A percentile compares a stretch with the other conserved stretches of the same genome.
These are phyloP conservation scores for Nannospalax galili DNA, from an alignment of 2,113 vertebrate genomes.

Conservation along the genomic window DNA sequence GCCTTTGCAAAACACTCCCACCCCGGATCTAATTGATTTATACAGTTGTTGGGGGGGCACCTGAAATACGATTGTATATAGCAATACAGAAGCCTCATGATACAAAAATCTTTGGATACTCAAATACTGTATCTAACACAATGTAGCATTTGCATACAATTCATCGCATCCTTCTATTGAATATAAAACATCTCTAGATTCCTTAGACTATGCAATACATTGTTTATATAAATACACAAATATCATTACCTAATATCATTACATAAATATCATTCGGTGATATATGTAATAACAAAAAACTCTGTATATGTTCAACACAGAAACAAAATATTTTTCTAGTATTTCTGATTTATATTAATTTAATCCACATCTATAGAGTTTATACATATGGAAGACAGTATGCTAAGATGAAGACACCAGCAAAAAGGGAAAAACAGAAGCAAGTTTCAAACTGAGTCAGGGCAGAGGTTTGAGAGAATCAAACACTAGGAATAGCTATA, in stretches of 20 bases:
- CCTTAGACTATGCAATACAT: not conserved
- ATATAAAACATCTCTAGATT: not conserved
- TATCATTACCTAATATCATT: no score
- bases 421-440: not conserved
- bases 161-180: not conserved
- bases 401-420: not conserved
- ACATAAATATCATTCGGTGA: no score
- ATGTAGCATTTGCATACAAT: not conserved
- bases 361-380: not conserved
- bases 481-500: not conserved
- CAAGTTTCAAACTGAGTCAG: not conserved
- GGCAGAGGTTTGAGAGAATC: not conserved
- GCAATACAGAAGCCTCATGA: not conserved
- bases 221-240: not conserved
- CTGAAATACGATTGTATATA: not conserved
- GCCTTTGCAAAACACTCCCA: not conserved
- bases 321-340: not conserved
- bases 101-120: not conserved
- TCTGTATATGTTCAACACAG: not conserved
- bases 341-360: not conserved
- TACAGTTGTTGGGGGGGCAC: not conserved
- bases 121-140: not conserved
- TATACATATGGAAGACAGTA: not conserved
- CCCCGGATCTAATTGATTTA: not conserved
- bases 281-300: not conserved